Evolutionary conservation across 2,797 vertebrate genomes (phyloP), one percentile per base, ranked within the genome.

Genomic region (Dendrocincla tyrannina): DNA sequence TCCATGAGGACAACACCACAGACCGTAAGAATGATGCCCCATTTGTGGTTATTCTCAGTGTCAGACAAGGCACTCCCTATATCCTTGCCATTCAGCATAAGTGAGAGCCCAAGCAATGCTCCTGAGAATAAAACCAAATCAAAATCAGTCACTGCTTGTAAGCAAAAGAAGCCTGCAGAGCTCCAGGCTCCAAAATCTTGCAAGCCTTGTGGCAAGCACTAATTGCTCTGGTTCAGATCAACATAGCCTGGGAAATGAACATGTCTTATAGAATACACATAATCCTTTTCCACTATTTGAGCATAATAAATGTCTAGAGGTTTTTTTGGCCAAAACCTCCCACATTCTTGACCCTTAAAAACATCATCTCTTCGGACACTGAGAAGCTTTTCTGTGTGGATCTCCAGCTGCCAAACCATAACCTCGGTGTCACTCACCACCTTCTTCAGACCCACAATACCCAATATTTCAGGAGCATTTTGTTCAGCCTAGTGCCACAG

Each of bases 1-100:
- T 99, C 99, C 99, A 99, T 99, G 79, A 99, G 98, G 59, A 99
- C 99, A 91, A 99, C 99, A 2, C 99, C 99, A 6, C 99, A 99
- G 88, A 99, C 96, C 0, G 99, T 99, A 85, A 99, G 98, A 70
- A 99, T 87, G 33, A 99, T 99, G 5, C 99, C 99, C 99, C 99
- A 99, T 76, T 98, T 99, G 97, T 99, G 99, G 96, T 98, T 98
- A 56, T 91, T 96, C 8, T 97, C 97, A 2, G 99, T 98, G 98
- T 99, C 99, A 5, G 98, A 98, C 97, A 99, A 67, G 9, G 97
- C 98, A 7, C 89, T 86, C 32, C 99, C 99, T 3, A 99, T 98
- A 96, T 99, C 99, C 91, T 98, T 97, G 39, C 99, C 99, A 7
- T 99, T 99, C 83, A 99, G 98, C 96, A 99, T 97, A 87, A 99